Conservation (phyloP, 2,113 vertebrate genomes). For the Setophaga petechia region DNA sequence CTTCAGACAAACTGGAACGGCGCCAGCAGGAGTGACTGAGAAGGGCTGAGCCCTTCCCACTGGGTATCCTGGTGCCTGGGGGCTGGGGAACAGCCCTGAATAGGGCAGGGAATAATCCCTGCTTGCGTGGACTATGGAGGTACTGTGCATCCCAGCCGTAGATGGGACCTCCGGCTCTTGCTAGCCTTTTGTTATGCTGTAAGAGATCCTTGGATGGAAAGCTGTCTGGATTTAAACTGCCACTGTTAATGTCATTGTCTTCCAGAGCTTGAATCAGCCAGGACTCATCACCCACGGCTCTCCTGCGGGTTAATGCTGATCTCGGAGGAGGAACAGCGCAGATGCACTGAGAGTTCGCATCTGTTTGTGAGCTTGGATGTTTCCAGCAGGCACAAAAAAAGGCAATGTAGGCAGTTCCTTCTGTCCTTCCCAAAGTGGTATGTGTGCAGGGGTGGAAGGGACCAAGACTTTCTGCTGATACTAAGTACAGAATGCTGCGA, state of each 20-base stretch:
- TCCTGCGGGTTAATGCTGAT: not conserved
- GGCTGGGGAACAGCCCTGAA: not conserved
- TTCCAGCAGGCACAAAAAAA: conserved; percentile 11
- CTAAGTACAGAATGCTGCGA: not conserved
- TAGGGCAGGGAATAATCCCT: conserved; percentile 14
- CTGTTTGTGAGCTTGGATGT: not conserved
- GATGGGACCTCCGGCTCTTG: not conserved
- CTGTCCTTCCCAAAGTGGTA: not conserved
- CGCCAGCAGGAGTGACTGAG: conserved; percentile 24
- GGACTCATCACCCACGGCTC: not conserved
- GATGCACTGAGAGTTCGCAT: not conserved
- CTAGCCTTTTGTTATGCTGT: not conserved
- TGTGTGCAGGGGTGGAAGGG: not conserved
- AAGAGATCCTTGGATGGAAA: not conserved
- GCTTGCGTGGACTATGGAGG: rapidly evolving
- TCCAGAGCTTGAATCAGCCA: not conserved
- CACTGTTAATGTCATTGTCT: conserved; percentile 14
- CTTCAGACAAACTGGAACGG: conserved; percentile 19
- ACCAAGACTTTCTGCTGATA: conserved; percentile 11
- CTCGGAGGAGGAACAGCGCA: not conserved
- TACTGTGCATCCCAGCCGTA: not conserved
- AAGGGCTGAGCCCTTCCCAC: conserved; percentile 27
- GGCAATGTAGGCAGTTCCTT: conserved; percentile 5
- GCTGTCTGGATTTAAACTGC: not conserved
- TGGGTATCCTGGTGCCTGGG: not conserved